Percentiles rank a stretch among this genome's conserved stretches.
These are phyloP conservation scores for Trypoxylon attenuatum DNA, from an alignment of 2,888 invertebrate species.

Conservation along the genomic window DNA sequence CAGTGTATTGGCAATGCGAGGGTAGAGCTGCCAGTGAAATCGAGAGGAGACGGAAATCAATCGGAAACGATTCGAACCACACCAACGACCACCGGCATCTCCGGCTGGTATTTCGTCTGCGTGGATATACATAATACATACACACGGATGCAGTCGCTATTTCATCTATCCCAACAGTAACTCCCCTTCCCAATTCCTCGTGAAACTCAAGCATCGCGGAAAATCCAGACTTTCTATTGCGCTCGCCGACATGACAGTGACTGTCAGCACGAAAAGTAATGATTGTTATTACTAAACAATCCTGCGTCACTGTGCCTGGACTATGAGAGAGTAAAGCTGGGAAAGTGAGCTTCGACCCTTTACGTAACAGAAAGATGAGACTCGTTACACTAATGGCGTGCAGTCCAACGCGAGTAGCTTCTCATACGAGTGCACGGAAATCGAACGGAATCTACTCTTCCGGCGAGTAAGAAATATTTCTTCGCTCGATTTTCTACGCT, in stretches of 20 bases:
- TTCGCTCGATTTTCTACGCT: slow-evolving; percentile 2
- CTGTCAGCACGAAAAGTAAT: slow-evolving; percentile 8
- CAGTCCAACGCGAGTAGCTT: slow-evolving; percentile 21
- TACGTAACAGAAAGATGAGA: slow-evolving; percentile 36
- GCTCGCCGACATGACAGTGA: neutral
- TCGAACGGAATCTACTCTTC: slow-evolving; percentile 13
- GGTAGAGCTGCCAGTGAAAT: slow-evolving; percentile 3
- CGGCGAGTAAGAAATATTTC: slow-evolving; percentile 20
- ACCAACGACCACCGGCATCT: slow-evolving; percentile 7
- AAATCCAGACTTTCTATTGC: slow-evolving; percentile 9
- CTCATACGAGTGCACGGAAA: neutral
- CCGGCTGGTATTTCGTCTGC: slow-evolving; percentile 1
- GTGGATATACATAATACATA: slow-evolving; percentile 1
- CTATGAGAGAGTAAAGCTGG: slow-evolving; percentile 16
- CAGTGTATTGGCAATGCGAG: neutral
- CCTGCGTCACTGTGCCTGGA: slow-evolving; percentile 18
- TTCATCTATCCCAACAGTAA: neutral
- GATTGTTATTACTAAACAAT: slow-evolving; percentile 18
- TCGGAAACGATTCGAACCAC: slow-evolving; percentile 23
- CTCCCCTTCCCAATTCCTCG: neutral
- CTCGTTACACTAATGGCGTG: slow-evolving; percentile 25
- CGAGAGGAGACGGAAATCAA: slow-evolving; percentile 26
- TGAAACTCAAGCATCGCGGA: neutral
- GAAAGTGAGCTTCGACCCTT: slow-evolving; percentile 39
- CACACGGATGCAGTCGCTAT: slow-evolving; percentile 17